phyloP scores from a whole-genome alignment of 2,888 invertebrate species.

The Lutraria lutraria region DNA sequence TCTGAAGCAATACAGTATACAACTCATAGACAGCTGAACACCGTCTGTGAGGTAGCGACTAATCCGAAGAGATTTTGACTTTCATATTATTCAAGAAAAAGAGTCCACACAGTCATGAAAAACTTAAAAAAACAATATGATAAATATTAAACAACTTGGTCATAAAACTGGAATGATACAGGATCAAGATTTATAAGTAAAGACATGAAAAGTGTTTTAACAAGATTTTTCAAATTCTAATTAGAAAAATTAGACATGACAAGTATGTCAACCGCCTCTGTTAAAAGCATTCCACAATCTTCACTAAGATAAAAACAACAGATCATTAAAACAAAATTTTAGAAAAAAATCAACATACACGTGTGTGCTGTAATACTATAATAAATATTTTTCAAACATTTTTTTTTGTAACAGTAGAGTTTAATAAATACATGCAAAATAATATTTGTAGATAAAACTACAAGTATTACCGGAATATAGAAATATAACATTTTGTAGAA shows the following conservation, averaged over 20 bases:
- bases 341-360: neutral
- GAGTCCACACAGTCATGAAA: neutral
- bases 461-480: conserved; percentile 21
- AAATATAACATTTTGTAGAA: conserved; percentile 17
- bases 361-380: neutral
- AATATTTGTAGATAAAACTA: conserved; percentile 25
- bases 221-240: neutral
- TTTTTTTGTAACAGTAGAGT: neutral
- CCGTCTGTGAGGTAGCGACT: neutral
- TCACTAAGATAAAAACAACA: neutral
- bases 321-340: neutral
- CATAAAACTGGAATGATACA: neutral
- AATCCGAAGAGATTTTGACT: neutral
- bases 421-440: conserved; percentile 21
- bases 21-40: neutral
- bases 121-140: neutral
- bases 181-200: neutral
- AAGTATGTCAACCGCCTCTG: neutral
- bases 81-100: neutral
- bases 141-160: neutral
- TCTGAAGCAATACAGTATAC: neutral
- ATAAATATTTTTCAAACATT: neutral
- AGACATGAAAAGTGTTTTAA: neutral
- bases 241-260: neutral
- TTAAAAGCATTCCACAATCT: neutral